These are phyloP conservation scores for Sternarchorhynchus goeldii DNA, from an alignment of 2,797 vertebrate species.

Conservation along the genomic window DNA sequence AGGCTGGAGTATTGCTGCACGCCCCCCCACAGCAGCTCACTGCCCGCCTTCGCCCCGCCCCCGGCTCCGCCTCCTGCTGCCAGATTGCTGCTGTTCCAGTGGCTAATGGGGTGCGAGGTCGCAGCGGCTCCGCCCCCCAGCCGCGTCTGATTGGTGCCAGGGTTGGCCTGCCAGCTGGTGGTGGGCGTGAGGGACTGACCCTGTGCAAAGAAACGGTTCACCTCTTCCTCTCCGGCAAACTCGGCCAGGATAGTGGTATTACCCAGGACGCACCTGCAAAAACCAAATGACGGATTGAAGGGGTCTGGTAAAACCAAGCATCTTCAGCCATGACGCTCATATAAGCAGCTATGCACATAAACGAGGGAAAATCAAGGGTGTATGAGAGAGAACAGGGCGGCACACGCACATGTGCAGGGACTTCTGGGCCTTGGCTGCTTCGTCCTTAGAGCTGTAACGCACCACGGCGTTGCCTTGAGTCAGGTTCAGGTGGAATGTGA, in stretches of 20 bases:
- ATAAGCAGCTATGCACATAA: background rate
- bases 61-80: constrained; percentile 62
- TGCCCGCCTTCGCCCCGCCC: constrained; percentile 83
- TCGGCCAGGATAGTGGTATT: constrained; percentile 99
- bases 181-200: constrained; percentile 91
- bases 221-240: constrained; percentile 98
- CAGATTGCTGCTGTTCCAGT: constrained; percentile 89
- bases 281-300: background rate
- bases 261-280: constrained; percentile 91
- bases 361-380: background rate
- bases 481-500: constrained; percentile 82
- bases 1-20: constrained; percentile 95
- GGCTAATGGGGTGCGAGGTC: constrained; percentile 87
- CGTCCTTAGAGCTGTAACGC: constrained; percentile 98
- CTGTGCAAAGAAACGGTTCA: constrained; percentile 99
- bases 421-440: constrained; percentile 97
- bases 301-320: background rate
- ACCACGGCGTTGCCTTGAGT: constrained; percentile 98
- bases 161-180: constrained; percentile 90
- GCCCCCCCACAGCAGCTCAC: constrained; percentile 92
- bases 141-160: constrained; percentile 89
- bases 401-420: constrained; percentile 95
- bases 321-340: background rate
- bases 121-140: constrained; percentile 85
- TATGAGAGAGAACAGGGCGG: background rate